A percentile compares a stretch with the other conserved stretches of the same genome.
Evolutionary conservation across 1,140 invertebrate species (phyloP).

Genomic region (Holotrichia oblita): DNA sequence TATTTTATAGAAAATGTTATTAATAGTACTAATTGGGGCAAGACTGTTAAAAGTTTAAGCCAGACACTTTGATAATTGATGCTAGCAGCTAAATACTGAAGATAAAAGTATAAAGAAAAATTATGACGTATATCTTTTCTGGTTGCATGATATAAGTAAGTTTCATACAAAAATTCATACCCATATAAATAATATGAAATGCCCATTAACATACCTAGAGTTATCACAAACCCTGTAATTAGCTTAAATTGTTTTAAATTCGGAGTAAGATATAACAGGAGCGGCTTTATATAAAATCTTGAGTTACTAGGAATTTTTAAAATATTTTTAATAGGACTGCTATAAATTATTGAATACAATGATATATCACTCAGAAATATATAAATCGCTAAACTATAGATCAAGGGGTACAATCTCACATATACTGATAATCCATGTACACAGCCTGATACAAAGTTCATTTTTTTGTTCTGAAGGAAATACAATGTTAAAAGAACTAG

Average conservation of each 20-base stretch:
- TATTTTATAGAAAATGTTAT: constrained; percentile 77
- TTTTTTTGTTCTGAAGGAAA: constrained; percentile 63
- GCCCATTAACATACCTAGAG: constrained; percentile 71
- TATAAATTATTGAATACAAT: constrained; percentile 46
- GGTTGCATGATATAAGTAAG: constrained; percentile 91
- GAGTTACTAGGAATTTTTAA: constrained; percentile 33
- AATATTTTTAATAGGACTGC: not conserved
- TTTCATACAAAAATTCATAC: constrained; percentile 89
- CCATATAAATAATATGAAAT: constrained; percentile 84
- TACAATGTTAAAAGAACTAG: constrained; percentile 82
- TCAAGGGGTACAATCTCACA: constrained; percentile 92
- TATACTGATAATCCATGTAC: constrained; percentile 90
- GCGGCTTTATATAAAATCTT: constrained; percentile 53
- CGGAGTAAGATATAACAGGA: constrained; percentile 64
- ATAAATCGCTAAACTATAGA: constrained; percentile 87
- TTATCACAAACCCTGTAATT: constrained; percentile 70
- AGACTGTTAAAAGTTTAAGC: constrained; percentile 74
- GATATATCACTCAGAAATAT: constrained; percentile 67
- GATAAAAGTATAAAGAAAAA: constrained; percentile 96
- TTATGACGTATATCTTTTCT: constrained; percentile 95
- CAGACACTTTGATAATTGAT: constrained; percentile 61
- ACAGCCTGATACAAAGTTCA: constrained; percentile 72
- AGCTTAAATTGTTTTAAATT: constrained; percentile 75
- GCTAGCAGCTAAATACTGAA: constrained; percentile 84
- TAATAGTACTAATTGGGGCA: constrained; percentile 80